Percentiles rank a stretch among this genome's conserved stretches.
Conservation (phyloP, 2,113 vertebrate species). For the Cranoglanis bouderius region DNA sequence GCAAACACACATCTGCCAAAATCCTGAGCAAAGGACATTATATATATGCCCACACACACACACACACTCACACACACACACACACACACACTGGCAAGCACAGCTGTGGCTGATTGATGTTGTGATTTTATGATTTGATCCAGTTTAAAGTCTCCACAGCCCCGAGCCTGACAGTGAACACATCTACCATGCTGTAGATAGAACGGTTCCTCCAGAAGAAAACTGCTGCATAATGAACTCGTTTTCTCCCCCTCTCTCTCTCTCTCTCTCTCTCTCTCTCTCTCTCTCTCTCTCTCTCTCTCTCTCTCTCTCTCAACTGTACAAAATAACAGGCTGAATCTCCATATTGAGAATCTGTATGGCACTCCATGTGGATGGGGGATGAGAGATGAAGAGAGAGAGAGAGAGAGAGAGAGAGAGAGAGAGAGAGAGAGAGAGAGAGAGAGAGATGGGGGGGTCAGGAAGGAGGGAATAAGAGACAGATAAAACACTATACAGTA, state of each 20-base stretch:
- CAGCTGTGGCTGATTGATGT: conserved; percentile 57
- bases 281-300: no score
- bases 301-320: background rate
- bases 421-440: background rate
- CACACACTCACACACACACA: conserved; percentile 30
- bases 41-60: conserved; percentile 30
- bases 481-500: background rate
- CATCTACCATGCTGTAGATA: conserved; percentile 54
- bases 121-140: conserved; percentile 57
- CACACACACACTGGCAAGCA: conserved; percentile 36
- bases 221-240: conserved; percentile 46
- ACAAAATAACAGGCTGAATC: conserved; percentile 25
- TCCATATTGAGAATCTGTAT: conserved; percentile 31
- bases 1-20: conserved; percentile 17
- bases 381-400: background rate
- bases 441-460: background rate
- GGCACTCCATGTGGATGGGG: background rate
- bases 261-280: background rate
- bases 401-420: background rate
- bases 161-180: conserved; percentile 52
- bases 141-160: conserved; percentile 57
- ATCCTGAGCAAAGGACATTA: conserved; percentile 15
- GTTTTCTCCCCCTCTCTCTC: background rate
- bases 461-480: background rate
- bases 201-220: conserved; percentile 45